Evolutionary conservation across 2,113 vertebrate genomes (phyloP), one percentile per base, ranked within the genome.

Genomic region (Gopherus flavomarginatus): DNA sequence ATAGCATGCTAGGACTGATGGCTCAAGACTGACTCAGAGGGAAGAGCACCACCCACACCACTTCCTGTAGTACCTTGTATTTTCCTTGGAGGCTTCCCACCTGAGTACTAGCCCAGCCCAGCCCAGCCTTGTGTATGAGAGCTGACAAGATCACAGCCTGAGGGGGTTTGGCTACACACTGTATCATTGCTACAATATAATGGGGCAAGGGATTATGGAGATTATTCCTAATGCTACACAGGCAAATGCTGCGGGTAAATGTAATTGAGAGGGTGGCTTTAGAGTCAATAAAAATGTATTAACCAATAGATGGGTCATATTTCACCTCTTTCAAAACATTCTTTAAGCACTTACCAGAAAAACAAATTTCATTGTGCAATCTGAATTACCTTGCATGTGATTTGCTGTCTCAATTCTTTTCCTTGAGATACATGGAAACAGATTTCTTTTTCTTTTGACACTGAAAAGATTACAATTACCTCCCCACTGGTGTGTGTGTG

Each of bases 271-370:
- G 57, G 69, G 16, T 16, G 81, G 80, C 84, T 96, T 94, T 90
- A 11, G 93, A 86, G 56, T 6, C 19, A 2, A 86, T 72, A 81
- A 87, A 81, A 95, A 49, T 6, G 26, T 89, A 93, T 88, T 95
- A 50, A 9, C 85, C 54, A 90, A 96, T 90, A 69, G 87, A 72
- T 90, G 93, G 96, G 95, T 98, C 75, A 0, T n/a, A 53, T 98
- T 98, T 97, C 97, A 91, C 77, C 72, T 90, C 86, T 95, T 95
- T 90, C 93, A 93, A 95, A 92, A 87, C 85, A 35, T 95, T 62
- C 42, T 84, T 96, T 87, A 96, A 96, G 90, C 88, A 95, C 92
- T 94, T 94, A 97, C 87, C 93, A 98, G 93, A 94, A 97, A 98
- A 96, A 93, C 92, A 96, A 93, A 93, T 88, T 94, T 88, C 90